Evolutionary conservation across 2,888 invertebrate genomes (phyloP).

Genomic region (Tiphia femorata): DNA sequence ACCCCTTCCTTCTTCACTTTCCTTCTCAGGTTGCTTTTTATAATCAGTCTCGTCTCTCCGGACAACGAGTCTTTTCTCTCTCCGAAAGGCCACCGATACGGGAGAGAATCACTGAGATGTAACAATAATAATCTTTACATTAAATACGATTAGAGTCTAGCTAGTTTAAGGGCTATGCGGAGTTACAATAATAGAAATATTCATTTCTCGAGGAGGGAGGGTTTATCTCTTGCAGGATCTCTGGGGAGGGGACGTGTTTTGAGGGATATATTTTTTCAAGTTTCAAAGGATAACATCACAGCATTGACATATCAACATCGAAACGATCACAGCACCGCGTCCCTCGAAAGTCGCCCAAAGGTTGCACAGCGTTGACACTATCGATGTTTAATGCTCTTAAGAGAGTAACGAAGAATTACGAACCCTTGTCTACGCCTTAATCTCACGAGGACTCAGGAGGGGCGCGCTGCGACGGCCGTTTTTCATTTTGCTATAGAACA

Average conservation of each 20-base stretch:
- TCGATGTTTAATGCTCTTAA: no score
- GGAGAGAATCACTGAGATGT: slow-evolving; percentile 60
- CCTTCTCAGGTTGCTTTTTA: not conserved
- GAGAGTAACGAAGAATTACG: no score
- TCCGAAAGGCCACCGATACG: slow-evolving; percentile 58
- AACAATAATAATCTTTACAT: slow-evolving; percentile 64
- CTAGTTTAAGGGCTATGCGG: slow-evolving; percentile 58
- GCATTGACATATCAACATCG: slow-evolving; percentile 66
- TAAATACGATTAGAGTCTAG: slow-evolving; percentile 62
- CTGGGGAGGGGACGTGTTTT: slow-evolving; percentile 23
- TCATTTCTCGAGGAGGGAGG: slow-evolving; percentile 43
- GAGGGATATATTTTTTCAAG: slow-evolving; percentile 46
- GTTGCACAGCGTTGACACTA: no score
- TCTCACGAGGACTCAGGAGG: slow-evolving; percentile 24
- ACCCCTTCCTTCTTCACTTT: slow-evolving; percentile 7
- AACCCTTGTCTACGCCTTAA: no score
- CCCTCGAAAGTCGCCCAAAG: slow-evolving; percentile 22
- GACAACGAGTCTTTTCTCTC: no score
- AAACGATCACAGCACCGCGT: slow-evolving; percentile 51
- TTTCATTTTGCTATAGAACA: slow-evolving; percentile 59
- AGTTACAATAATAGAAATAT: slow-evolving; percentile 63
- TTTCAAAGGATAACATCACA: slow-evolving; percentile 66
- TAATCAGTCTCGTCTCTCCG: not conserved
- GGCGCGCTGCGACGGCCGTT: slow-evolving; percentile 50
- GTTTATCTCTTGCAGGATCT: slow-evolving; percentile 27